These are phyloP conservation scores for Auanema freiburgensis DNA, from an alignment of 2,888 invertebrate genomes.

Conservation along the genomic window DNA sequence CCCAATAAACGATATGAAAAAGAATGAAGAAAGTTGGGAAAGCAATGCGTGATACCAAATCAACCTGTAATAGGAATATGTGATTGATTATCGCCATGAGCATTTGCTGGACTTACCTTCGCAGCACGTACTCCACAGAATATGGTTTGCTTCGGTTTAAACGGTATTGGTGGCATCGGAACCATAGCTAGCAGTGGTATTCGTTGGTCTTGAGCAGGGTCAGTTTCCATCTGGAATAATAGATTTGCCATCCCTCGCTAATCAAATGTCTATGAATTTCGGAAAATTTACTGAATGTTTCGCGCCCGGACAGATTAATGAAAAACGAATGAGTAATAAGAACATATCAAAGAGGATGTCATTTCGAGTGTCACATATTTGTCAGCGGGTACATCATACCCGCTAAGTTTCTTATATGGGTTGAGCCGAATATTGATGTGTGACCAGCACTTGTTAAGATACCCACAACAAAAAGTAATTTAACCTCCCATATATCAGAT, in stretches of 20 bases:
- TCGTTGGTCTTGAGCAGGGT: conserved; percentile 27
- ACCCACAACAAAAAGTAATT: no score
- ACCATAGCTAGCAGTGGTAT: conserved; percentile 44
- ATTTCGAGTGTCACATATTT: no score
- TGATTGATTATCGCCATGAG: not conserved
- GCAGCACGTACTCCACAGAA: conserved; percentile 38
- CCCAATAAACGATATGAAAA: conserved; percentile 61
- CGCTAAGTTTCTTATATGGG: no score
- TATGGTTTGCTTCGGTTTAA: conserved; percentile 30
- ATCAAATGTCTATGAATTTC: conserved; percentile 1
- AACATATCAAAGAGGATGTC: no score
- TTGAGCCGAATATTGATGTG: no score
- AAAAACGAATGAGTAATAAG: no score
- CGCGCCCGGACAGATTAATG: no score
- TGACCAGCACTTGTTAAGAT: no score
- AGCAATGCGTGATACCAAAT: conserved; percentile 56
- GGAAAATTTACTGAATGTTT: no score
- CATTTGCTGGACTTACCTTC: conserved; percentile 22
- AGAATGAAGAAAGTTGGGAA: conserved; percentile 58
- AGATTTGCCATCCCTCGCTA: not conserved
- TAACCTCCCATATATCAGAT: no score
- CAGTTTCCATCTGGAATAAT: not conserved
- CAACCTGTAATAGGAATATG: conserved; percentile 43
- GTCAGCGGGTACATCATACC: no score
- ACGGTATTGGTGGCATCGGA: conserved; percentile 41